Conservation (phyloP, 2,797 vertebrate genomes). For the Fratercula arctica region DNA sequence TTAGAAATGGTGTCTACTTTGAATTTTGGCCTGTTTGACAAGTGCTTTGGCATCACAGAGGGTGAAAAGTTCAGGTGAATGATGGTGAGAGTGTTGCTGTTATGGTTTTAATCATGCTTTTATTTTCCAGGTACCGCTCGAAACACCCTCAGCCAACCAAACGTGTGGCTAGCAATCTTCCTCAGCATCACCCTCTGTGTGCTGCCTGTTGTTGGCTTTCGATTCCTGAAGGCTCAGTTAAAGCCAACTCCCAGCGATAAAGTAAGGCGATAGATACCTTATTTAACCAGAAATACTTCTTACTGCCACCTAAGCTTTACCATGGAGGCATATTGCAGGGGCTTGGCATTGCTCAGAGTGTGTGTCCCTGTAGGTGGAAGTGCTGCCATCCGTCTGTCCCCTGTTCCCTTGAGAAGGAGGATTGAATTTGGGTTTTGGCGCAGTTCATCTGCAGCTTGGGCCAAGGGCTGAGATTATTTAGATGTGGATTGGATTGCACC, state of each 20-base stretch:
- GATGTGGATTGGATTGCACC: neutral
- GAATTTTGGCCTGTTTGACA: neutral
- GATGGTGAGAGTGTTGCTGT: neutral
- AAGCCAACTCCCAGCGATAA: slow-evolving; percentile 84
- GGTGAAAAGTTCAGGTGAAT: neutral
- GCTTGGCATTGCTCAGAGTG: neutral
- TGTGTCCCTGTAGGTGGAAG: neutral
- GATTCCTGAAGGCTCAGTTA: slow-evolving; percentile 83
- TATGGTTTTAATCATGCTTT: neutral
- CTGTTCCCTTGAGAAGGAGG: neutral
- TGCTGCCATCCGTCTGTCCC: neutral
- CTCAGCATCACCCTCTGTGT: slow-evolving; percentile 85
- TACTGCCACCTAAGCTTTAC: neutral
- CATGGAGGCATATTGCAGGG: accelerated
- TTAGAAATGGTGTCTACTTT: neutral
- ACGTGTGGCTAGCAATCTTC: slow-evolving; percentile 87
- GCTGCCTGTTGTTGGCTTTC: slow-evolving; percentile 83
- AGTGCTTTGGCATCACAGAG: neutral
- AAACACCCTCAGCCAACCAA: slow-evolving; percentile 88
- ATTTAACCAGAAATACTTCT: neutral
- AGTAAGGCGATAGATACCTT: slow-evolving; percentile 74
- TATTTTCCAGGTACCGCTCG: slow-evolving; percentile 84
- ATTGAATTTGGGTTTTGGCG: neutral
- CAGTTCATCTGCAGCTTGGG: neutral
- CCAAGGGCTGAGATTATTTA: neutral